Evolutionary conservation across 2,888 invertebrate genomes (phyloP).

Genomic region (Morinoia aosen): DNA sequence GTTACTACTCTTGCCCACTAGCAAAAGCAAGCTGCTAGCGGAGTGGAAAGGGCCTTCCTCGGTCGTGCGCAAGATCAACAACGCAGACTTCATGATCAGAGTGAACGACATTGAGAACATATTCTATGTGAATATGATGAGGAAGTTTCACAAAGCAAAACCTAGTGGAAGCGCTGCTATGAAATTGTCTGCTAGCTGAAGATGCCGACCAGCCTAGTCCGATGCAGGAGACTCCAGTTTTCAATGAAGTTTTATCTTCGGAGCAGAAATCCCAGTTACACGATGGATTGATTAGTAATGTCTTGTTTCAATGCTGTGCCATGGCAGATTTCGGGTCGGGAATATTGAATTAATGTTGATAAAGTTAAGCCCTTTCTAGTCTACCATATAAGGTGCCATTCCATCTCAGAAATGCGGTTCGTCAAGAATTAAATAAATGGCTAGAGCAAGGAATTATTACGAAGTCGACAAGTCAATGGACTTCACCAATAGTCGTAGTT

Average conservation of each 20-base stretch:
- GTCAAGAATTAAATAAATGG: background rate
- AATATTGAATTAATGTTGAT: background rate
- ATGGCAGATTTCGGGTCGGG: background rate
- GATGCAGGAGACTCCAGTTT: too few relatives aligned
- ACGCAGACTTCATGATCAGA: background rate
- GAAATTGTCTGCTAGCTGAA: background rate
- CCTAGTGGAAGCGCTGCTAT: background rate
- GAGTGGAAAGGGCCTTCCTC: too few relatives aligned
- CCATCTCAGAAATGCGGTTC: background rate
- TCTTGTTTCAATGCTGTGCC: background rate
- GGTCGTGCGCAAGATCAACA: background rate
- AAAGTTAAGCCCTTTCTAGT: background rate
- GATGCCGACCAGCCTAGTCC: background rate
- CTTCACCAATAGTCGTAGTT: conserved; percentile 7
- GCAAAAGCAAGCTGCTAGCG: background rate
- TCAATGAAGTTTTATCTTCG: too few relatives aligned
- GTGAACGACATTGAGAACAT: background rate
- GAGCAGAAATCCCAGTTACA: too few relatives aligned
- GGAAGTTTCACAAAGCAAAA: background rate
- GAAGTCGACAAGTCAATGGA: background rate
- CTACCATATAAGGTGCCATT: background rate
- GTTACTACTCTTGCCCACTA: background rate
- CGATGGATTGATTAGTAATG: too few relatives aligned
- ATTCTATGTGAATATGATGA: background rate
- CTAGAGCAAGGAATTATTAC: background rate